phyloP scores from a whole-genome alignment of 2,797 vertebrate genomes.

The Mormyrus proboscirostris region DNA sequence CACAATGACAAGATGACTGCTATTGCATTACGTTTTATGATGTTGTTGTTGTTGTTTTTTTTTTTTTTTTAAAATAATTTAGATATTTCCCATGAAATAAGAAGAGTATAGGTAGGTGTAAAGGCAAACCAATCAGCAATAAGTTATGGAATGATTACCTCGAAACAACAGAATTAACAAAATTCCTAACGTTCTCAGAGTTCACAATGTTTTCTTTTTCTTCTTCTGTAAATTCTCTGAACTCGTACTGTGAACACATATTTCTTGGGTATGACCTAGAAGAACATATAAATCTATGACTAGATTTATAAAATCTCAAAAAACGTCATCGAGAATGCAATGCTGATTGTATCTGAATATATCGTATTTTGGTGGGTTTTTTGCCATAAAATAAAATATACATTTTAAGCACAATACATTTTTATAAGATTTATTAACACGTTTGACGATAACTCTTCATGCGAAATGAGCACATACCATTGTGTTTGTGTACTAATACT shows the following conservation, averaged over 20 bases:
- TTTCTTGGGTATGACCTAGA: slow-evolving; percentile 71
- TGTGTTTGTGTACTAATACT: slow-evolving; percentile 71
- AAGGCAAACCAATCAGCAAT: not conserved
- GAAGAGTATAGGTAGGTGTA: not conserved
- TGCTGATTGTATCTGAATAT: not conserved
- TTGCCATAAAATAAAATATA: not conserved
- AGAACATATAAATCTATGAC: not conserved
- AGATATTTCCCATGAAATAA: not conserved
- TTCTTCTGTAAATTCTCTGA: slow-evolving; percentile 64
- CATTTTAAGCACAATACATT: not conserved
- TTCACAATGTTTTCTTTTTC: slow-evolving; percentile 57
- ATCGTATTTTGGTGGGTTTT: not conserved
- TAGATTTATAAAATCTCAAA: not conserved
- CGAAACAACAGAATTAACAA: slow-evolving; percentile 55
- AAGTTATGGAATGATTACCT: slow-evolving; percentile 56
- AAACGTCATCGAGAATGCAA: not conserved
- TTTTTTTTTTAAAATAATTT: not conserved
- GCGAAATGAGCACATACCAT: slow-evolving; percentile 58
- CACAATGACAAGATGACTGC: not conserved
- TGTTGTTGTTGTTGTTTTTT: not conserved
- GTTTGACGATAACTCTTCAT: not conserved
- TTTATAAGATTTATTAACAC: not conserved
- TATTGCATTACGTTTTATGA: not conserved
- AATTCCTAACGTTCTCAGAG: slow-evolving; percentile 60
- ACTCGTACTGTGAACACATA: slow-evolving; percentile 64